phyloP scores from a whole-genome alignment of 2,888 invertebrate species.

The Orgyia antiqua region DNA sequence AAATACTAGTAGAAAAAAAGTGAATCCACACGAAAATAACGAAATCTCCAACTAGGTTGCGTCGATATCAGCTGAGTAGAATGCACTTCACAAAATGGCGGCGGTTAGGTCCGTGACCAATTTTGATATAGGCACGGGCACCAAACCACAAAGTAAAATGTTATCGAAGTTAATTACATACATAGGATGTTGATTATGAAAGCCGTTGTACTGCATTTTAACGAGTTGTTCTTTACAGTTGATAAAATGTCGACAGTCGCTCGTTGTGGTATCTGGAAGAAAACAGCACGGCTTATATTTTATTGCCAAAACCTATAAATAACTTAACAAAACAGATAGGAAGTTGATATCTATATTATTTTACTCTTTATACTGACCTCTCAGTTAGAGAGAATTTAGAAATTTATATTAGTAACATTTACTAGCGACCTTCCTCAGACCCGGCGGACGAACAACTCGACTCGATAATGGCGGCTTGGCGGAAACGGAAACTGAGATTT shows the following conservation, averaged over 20 bases:
- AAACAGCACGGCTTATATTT: too few species aligned
- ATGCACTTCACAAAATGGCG: slow-evolving; percentile 75
- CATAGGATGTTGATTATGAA: slow-evolving; percentile 74
- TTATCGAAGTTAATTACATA: slow-evolving; percentile 35
- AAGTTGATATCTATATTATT: too few species aligned
- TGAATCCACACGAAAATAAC: too few species aligned
- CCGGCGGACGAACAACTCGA: slow-evolving; percentile 82
- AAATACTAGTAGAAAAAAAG: too few species aligned
- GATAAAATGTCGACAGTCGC: slow-evolving; percentile 53
- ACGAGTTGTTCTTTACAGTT: slow-evolving; percentile 32
- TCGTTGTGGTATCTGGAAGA: slow-evolving; percentile 65
- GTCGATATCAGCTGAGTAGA: slow-evolving; percentile 52
- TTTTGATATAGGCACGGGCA: slow-evolving; percentile 10
- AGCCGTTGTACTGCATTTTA: slow-evolving; percentile 75
- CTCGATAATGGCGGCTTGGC: slow-evolving; percentile 59
- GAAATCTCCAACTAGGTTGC: slow-evolving; percentile 23
- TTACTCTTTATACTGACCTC: slow-evolving; percentile 49
- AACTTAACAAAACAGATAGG: too few species aligned
- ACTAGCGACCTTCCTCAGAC: slow-evolving; percentile 60
- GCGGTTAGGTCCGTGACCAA: slow-evolving; percentile 36
- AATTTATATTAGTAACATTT: slow-evolving; percentile 53
- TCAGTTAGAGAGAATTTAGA: slow-evolving; percentile 70
- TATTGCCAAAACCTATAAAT: too few species aligned
- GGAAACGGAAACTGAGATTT: slow-evolving; percentile 42
- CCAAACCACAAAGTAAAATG: not conserved